phyloP scores from a whole-genome alignment of 2,888 invertebrate genomes.

The Stomorhina lunata region DNA sequence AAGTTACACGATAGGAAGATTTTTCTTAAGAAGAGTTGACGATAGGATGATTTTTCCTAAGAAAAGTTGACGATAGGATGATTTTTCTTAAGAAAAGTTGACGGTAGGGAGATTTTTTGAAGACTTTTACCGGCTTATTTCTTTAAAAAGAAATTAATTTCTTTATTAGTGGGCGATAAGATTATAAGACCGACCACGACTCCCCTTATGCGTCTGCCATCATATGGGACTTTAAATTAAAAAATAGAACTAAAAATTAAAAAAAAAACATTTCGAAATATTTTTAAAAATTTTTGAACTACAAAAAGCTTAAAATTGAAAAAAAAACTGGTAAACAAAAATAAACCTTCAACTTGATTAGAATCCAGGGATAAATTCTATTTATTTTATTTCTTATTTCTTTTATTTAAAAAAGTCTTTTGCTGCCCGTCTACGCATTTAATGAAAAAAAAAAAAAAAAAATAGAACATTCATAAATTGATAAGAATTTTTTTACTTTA shows the following conservation, averaged over 20 bases:
- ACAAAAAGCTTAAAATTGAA: not conserved
- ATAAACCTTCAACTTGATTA: conserved; percentile 73
- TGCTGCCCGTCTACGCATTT: too few species aligned
- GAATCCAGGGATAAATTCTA: conserved; percentile 70
- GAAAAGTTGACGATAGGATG: too few species aligned
- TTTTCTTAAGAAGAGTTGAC: too few species aligned
- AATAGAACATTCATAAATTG: conserved; percentile 37
- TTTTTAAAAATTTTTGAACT: conserved; percentile 16
- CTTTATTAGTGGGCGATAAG: conserved; percentile 43
- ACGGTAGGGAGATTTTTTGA: too few species aligned
- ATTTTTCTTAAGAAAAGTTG: too few species aligned
- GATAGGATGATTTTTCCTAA: too few species aligned
- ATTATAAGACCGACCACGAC: conserved; percentile 13
- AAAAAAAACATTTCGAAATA: conserved; percentile 34
- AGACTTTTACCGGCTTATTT: too few species aligned
- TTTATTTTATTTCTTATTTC: conserved; percentile 8
- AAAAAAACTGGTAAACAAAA: conserved; percentile 67
- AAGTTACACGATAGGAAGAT: too few species aligned
- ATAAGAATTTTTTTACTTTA: conserved; percentile 21
- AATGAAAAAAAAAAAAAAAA: not conserved
- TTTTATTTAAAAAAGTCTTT: not conserved
- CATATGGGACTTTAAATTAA: not conserved
- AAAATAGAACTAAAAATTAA: not conserved
- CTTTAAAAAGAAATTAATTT: not conserved
- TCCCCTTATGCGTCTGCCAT: not conserved